Percentiles rank a stretch among this genome's conserved stretches.
These are phyloP conservation scores for Etia nguti DNA, from an alignment of 2,113 vertebrate species.

Conservation along the genomic window DNA sequence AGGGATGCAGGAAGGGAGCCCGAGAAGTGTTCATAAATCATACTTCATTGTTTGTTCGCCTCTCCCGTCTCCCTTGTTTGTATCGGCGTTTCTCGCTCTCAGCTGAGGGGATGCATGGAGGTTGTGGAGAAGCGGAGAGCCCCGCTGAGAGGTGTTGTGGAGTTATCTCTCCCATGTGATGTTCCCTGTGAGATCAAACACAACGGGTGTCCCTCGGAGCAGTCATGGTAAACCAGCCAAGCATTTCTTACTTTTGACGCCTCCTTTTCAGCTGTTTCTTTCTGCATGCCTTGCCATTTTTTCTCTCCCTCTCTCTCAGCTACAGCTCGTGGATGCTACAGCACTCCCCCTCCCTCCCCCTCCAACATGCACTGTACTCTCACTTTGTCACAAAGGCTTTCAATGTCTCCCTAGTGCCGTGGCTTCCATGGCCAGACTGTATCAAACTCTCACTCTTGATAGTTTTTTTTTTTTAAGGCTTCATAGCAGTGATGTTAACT, in stretches of 20 bases:
- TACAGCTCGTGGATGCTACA: background rate
- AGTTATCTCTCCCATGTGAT: slow-evolving; percentile 13
- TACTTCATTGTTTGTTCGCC: slow-evolving; percentile 7
- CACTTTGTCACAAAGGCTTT: background rate
- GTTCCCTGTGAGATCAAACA: slow-evolving; percentile 35
- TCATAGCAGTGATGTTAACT: slow-evolving; percentile 15
- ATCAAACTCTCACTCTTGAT: slow-evolving; percentile 13
- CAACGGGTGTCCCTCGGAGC: background rate
- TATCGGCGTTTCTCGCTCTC: background rate
- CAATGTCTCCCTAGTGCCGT: background rate
- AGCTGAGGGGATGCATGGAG: background rate
- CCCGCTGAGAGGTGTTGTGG: background rate
- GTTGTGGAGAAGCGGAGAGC: background rate
- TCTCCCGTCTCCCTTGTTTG: background rate
- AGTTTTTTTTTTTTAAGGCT: background rate
- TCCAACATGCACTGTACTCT: background rate
- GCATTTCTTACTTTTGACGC: background rate
- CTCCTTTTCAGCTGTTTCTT: background rate
- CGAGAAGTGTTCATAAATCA: slow-evolving; percentile 49
- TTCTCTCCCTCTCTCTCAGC: background rate
- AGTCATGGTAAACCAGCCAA: background rate
- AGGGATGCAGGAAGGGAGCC: background rate
- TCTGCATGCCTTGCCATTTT: background rate
- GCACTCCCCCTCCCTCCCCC: background rate
- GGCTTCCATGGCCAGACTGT: background rate